Base-by-base conservation (phyloP, 2,797 vertebrate genomes). In the Botia almorhae region DNA sequence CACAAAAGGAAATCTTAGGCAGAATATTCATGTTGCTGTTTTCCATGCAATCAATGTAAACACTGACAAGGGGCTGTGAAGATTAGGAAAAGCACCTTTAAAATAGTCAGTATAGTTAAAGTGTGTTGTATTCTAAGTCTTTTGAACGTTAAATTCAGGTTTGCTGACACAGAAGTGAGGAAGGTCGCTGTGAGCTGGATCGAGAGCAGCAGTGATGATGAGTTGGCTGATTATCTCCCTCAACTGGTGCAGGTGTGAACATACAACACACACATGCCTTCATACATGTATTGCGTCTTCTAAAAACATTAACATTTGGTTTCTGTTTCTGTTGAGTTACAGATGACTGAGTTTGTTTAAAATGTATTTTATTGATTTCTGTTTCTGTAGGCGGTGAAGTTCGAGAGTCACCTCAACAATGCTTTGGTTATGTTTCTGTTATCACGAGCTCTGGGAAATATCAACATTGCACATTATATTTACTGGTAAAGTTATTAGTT, bases 111-210 rank as follows among this genome's bases (percentile, higher is more conserved):
- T 39, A 39, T 39, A 39, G 43, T 46, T 46, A 46, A 39, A 39
- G 43, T 46, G 7, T 43, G 2, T 46, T 10, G 1, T 8, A 33
- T 46, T 46, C 10, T 2, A 46, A 46, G 43, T 46, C 10, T 11
- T 46, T 10, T 11, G 43, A 46, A 46, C 1, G 36, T 39, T 65
- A n/a, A 67, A 83, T 83, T 4, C 86, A 98, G 97, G 87, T 99
- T 97, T 94, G 95, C 98, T 83, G 97, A 98, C 88, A 96, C 96
- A 75, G 95, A 97, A 84, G 96, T 99, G 73, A 93, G 97, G 80
- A 90, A 85, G 7, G 93, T 94, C 80, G 97, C 97, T 63, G 95
- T 99, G 51, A 90, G 89, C 2, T 99, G 98, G 98, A 96, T 99
- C 10, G 93, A 96, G 82, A 89, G 93, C 48, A 93, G 97, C 90